A percentile compares a stretch with the other conserved stretches of the same genome.
phyloP scores from a whole-genome alignment of 2,888 invertebrate genomes.

The Tetranychus piercei region DNA sequence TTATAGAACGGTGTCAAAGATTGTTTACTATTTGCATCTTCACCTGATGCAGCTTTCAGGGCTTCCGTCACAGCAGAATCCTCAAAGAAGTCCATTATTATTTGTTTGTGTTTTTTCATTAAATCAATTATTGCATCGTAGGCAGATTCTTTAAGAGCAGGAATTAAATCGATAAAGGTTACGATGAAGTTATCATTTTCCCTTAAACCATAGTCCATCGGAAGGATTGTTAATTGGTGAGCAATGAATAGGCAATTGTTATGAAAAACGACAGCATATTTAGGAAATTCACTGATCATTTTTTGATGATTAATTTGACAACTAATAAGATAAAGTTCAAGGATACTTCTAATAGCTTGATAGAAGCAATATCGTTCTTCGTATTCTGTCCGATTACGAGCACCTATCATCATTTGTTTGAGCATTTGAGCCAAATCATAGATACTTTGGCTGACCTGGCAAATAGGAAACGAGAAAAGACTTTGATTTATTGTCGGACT shows the following conservation, averaged over 20 bases:
- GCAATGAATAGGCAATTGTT: constrained; percentile 80
- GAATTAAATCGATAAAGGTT: constrained; percentile 49
- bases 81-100: neutral
- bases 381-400: neutral
- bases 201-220: constrained; percentile 47
- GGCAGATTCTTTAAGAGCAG: constrained; percentile 36
- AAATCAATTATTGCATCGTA: neutral
- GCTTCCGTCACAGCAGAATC: neutral
- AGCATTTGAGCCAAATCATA: constrained; percentile 13
- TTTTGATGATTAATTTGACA: constrained; percentile 49
- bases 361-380: neutral
- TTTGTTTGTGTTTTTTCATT: constrained; percentile 2
- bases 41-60: neutral
- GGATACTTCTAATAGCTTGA: constrained; percentile 3
- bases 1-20: constrained; percentile 14
- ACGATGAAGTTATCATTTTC: constrained; percentile 39
- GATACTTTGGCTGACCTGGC: constrained; percentile 36
- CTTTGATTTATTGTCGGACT: constrained; percentile 24
- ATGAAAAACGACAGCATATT: constrained; percentile 66
- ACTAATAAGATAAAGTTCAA: constrained; percentile 2
- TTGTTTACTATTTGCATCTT: neutral
- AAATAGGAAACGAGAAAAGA: constrained; percentile 37
- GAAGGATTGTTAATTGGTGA: constrained; percentile 38
- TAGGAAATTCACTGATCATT: constrained; percentile 61
- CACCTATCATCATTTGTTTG: neutral